A percentile compares a stretch with the other conserved stretches of the same genome.
Conservation (phyloP, 2,888 invertebrate genomes). For the Heliconius hortense region DNA sequence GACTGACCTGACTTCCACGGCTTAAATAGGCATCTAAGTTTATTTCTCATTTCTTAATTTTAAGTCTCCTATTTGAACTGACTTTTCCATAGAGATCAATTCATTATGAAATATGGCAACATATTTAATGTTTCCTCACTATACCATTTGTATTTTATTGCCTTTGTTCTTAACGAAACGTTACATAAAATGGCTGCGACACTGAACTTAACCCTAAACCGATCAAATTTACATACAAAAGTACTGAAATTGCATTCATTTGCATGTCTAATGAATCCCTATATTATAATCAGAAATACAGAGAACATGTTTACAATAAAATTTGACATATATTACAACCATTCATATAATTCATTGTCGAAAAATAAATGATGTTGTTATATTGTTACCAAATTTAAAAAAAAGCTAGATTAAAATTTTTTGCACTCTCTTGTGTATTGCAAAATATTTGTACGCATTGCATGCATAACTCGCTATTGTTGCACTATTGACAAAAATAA, state of each 20-base stretch:
- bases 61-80: background rate
- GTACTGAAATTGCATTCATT: constrained; percentile 75
- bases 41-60: constrained; percentile 3
- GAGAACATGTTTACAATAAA: constrained; percentile 21
- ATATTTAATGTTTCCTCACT: background rate
- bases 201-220: constrained; percentile 78
- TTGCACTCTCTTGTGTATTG: background rate
- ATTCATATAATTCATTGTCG: constrained; percentile 11
- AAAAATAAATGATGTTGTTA: constrained; percentile 7
- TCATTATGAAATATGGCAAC: constrained; percentile 5
- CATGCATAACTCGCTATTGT: background rate
- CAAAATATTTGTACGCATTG: background rate
- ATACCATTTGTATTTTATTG: constrained; percentile 45
- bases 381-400: background rate
- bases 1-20: constrained; percentile 53
- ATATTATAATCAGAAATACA: constrained; percentile 31
- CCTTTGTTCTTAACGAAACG: constrained; percentile 50
- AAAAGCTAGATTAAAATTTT: background rate
- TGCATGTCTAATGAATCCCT: constrained; percentile 63
- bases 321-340: constrained; percentile 17
- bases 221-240: constrained; percentile 77
- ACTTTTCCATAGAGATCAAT: background rate
- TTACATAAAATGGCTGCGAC: constrained; percentile 66
- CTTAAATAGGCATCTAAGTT: constrained; percentile 33
- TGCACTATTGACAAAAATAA: background rate